These are phyloP conservation scores for Simalia tracyae DNA, from an alignment of 2,797 vertebrate genomes.

Conservation along the genomic window DNA sequence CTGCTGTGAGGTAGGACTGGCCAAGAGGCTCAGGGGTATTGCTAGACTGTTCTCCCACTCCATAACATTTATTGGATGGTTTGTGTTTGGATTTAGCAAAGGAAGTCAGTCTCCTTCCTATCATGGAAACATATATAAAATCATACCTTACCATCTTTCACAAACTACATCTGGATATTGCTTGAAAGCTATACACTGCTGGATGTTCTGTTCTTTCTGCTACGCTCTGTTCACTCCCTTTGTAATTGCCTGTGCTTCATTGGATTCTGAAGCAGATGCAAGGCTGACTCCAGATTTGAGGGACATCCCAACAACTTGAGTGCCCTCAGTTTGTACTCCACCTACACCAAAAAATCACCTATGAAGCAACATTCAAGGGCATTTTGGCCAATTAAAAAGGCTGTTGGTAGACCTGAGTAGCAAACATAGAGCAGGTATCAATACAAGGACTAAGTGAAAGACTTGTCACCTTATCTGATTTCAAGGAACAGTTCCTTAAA, in stretches of 20 bases:
- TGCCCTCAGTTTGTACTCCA: neutral
- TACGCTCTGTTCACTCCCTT: neutral
- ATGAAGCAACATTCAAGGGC: neutral
- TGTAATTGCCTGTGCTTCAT: neutral
- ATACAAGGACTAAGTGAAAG: neutral
- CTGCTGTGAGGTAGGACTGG: neutral
- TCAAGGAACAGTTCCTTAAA: neutral
- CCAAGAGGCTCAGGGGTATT: neutral
- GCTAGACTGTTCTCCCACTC: neutral
- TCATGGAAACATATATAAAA: neutral
- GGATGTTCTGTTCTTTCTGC: neutral
- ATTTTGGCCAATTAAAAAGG: neutral
- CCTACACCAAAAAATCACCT: neutral
- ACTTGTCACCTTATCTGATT: neutral
- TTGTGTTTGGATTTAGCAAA: neutral
- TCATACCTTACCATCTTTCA: neutral
- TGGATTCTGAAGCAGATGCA: neutral
- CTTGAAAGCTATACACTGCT: neutral
- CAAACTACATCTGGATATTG: neutral
- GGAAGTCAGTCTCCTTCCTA: neutral
- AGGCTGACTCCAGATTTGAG: neutral
- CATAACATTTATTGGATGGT: neutral
- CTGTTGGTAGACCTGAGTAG: neutral
- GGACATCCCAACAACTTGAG: neutral
- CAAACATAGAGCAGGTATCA: neutral